Conservation (phyloP, 2,888 invertebrate genomes). For the Hydropsyche betteni region DNA sequence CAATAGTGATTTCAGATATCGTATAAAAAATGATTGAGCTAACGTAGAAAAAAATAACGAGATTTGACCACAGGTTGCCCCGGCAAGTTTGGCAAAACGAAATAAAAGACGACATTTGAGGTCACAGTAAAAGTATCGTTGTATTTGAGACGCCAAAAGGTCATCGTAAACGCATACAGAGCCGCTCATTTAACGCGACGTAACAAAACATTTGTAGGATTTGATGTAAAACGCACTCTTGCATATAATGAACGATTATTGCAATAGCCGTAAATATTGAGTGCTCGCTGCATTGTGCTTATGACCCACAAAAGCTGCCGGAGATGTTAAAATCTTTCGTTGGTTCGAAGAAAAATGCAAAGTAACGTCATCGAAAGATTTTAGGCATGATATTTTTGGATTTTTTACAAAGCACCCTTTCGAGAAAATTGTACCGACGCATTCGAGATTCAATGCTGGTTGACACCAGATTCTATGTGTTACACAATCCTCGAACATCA, state of each 20-base stretch:
- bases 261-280: too few relatives aligned
- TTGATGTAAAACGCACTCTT: too few relatives aligned
- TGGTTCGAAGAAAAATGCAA: too few relatives aligned
- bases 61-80: slow-evolving; percentile 20
- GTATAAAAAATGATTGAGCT: slow-evolving; percentile 7
- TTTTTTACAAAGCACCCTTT: too few relatives aligned
- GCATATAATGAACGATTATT: too few relatives aligned
- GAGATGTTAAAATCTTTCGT: too few relatives aligned
- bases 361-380: too few relatives aligned
- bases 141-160: slow-evolving; percentile 16
- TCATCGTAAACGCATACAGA: slow-evolving; percentile 15
- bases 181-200: too few relatives aligned
- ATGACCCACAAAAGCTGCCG: too few relatives aligned
- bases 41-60: slow-evolving; percentile 9
- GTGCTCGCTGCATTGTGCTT: too few relatives aligned
- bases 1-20: slow-evolving; percentile 32
- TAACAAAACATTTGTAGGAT: too few relatives aligned
- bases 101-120: slow-evolving; percentile 37
- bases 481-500: slow-evolving; percentile 31
- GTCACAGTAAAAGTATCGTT: slow-evolving; percentile 33
- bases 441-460: slow-evolving; percentile 22
- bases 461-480: slow-evolving; percentile 23
- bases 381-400: too few relatives aligned
- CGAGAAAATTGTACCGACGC: slow-evolving; percentile 31
- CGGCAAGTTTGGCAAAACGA: slow-evolving; percentile 30